Conservation (phyloP, 2,797 vertebrate species). For the Jordanella pulchra region DNA sequence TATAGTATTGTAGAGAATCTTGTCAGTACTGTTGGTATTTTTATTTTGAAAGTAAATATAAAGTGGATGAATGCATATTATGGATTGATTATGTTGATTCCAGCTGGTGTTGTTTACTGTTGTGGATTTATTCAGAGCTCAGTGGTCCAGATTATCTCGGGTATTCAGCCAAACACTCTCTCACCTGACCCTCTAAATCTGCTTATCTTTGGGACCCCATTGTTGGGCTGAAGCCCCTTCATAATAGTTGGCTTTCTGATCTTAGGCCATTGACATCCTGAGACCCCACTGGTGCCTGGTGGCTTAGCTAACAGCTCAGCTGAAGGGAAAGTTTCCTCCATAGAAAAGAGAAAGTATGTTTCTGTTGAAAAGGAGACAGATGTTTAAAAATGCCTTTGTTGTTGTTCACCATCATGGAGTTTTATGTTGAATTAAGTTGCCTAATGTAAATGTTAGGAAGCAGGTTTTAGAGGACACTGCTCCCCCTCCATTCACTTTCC, state of each 20-base stretch:
- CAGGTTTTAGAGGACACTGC: slow-evolving; percentile 51
- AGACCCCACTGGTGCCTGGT: slow-evolving; percentile 25
- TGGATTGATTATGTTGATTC: slow-evolving; percentile 9
- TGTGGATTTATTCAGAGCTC: slow-evolving; percentile 40
- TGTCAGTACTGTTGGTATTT: neutral
- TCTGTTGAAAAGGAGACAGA: slow-evolving; percentile 5
- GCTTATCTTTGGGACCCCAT: slow-evolving; percentile 51
- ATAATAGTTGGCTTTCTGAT: slow-evolving; percentile 60
- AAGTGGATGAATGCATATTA: neutral
- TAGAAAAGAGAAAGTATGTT: neutral
- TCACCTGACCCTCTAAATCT: slow-evolving; percentile 69
- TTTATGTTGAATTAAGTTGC: slow-evolving; percentile 17
- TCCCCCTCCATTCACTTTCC: slow-evolving; percentile 38
- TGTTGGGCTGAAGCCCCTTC: slow-evolving; percentile 49
- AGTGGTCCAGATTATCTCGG: slow-evolving; percentile 62
- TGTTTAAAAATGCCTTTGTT: neutral
- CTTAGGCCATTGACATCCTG: slow-evolving; percentile 33
- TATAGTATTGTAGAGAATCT: too few relatives aligned
- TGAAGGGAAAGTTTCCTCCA: slow-evolving; percentile 2
- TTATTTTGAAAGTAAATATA: neutral
- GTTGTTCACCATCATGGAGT: neutral
- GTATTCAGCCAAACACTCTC: slow-evolving; percentile 48
- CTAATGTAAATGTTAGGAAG: slow-evolving; percentile 15
- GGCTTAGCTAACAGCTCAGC: slow-evolving; percentile 33
- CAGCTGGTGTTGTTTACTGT: slow-evolving; percentile 16